Evolutionary conservation across 2,113 vertebrate genomes (phyloP).

Genomic region (Crotalus helleri): DNA sequence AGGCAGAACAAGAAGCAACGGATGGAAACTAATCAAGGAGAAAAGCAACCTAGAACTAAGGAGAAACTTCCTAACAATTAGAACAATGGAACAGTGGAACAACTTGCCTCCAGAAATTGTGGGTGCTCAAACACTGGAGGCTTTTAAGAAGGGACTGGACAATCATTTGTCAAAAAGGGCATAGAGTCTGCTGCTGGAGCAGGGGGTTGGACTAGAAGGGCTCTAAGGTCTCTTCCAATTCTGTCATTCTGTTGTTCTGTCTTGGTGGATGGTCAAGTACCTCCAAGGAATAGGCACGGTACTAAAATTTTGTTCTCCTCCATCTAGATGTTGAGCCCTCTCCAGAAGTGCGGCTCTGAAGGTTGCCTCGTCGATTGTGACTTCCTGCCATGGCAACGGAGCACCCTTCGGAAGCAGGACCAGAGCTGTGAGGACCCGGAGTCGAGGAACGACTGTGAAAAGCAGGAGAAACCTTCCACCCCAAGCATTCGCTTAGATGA

Average conservation of each 20-base stretch:
- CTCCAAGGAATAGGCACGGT: background rate
- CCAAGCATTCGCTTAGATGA: conserved; percentile 24
- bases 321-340: conserved; percentile 1
- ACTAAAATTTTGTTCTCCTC: background rate
- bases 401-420: background rate
- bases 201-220: background rate
- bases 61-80: background rate
- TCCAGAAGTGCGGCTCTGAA: conserved; percentile 31
- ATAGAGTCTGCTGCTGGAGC: too few relatives aligned
- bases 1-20: background rate
- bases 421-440: background rate
- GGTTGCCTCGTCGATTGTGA: conserved; percentile 28
- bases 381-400: conserved; percentile 19
- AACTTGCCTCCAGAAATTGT: background rate
- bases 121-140: too few relatives aligned
- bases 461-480: background rate
- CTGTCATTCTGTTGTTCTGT: background rate
- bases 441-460: background rate
- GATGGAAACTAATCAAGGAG: background rate
- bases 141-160: background rate
- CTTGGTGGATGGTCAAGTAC: background rate
- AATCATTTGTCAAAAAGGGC: background rate
- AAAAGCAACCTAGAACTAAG: background rate
- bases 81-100: background rate
- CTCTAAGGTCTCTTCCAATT: background rate